Percentiles rank a stretch among this genome's conserved stretches.
These are phyloP conservation scores for Carettochelys insculpta DNA, from an alignment of 2,113 vertebrate genomes.

Conservation along the genomic window DNA sequence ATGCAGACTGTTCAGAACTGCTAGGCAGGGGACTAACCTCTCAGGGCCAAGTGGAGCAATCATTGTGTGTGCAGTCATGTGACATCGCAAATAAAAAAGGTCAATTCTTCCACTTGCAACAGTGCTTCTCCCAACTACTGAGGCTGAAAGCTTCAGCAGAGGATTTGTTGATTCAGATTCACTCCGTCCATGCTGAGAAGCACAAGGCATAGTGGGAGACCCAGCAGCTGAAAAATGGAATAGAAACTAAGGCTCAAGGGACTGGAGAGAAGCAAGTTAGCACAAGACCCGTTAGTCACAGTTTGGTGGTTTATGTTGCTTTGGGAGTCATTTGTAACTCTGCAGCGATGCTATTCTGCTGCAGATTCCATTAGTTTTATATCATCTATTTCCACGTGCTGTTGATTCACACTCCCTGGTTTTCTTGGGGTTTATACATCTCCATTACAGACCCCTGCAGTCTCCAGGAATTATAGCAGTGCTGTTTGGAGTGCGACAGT, in stretches of 20 bases:
- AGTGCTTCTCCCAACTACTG: background rate
- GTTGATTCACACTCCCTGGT: background rate
- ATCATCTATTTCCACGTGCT: background rate
- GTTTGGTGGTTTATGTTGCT: background rate
- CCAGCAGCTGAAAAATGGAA: background rate
- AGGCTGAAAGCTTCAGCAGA: background rate
- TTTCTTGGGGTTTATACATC: background rate
- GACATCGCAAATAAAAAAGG: background rate
- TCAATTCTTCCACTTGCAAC: background rate
- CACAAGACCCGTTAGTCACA: background rate
- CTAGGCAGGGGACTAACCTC: background rate
- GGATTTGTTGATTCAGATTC: background rate
- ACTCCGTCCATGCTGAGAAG: background rate
- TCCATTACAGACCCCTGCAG: background rate
- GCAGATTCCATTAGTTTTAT: background rate
- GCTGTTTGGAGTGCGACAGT: background rate
- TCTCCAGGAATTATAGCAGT: background rate
- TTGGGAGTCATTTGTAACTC: background rate
- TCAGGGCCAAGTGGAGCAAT: background rate
- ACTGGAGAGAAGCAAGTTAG: background rate
- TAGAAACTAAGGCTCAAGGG: background rate
- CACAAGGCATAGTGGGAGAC: background rate
- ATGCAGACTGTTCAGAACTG: background rate
- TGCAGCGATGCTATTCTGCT: background rate
- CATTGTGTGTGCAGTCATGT: fast-evolving